These are phyloP conservation scores for Ischnura elegans DNA, from an alignment of 2,888 invertebrate species.

Conservation along the genomic window DNA sequence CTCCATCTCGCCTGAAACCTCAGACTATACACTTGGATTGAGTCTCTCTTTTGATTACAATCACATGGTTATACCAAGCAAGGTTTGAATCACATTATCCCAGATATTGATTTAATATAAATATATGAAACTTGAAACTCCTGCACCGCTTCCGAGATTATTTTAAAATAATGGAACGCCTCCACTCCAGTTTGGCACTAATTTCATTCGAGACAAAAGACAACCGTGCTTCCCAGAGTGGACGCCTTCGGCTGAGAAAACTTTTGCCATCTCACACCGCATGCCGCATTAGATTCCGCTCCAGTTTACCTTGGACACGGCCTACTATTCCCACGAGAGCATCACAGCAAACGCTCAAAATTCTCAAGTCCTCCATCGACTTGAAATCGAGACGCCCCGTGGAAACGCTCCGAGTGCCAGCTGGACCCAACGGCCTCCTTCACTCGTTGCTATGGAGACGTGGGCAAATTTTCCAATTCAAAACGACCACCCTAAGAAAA, in stretches of 20 bases:
- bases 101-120: too few species aligned
- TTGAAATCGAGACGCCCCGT: neutral
- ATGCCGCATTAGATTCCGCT: neutral
- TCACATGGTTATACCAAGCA: too few species aligned
- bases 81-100: too few species aligned
- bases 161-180: neutral
- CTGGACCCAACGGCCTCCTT: neutral
- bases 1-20: too few species aligned
- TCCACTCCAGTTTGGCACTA: neutral
- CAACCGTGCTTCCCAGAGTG: neutral
- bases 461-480: too few species aligned
- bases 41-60: too few species aligned
- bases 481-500: too few species aligned
- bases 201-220: neutral
- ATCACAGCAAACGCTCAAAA: neutral
- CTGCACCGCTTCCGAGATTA: too few species aligned
- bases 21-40: too few species aligned
- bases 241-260: neutral
- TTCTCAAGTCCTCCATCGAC: neutral
- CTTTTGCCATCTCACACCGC: neutral
- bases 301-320: neutral
- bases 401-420: neutral
- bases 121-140: too few species aligned
- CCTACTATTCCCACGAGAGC: neutral
- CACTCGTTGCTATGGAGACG: too few species aligned